Evolutionary conservation across 2,113 vertebrate genomes (phyloP), one percentile per base, ranked within the genome.

Genomic region (Coptodon rendalli): DNA sequence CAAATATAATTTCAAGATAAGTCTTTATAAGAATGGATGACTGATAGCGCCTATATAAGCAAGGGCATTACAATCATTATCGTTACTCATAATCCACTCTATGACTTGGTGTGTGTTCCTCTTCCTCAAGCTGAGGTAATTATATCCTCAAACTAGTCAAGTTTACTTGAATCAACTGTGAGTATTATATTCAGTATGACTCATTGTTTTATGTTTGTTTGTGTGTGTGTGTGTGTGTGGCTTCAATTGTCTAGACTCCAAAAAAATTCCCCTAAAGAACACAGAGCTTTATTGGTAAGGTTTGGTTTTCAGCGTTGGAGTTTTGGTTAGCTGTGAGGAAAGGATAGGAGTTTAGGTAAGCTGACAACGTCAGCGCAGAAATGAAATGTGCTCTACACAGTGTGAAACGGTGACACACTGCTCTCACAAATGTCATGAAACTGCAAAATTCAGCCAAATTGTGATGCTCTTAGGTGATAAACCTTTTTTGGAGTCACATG

Each of bases 221-320:
- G 40, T 76, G 14, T 73, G 57, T 97, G 38, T 59, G 97, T 97
- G 97, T 97, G 95, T 96, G 82, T 78, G 85, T 56, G 80, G 9
- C 48, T 61, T n/a, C 31, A 9, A 53, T 24, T 66, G 82, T 90
- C 84, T 80, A 82, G 86, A 91, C 59, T 71, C 24, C 43, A 38
- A 57, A 34, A 83, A 86, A 94, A 88, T n/a, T 82, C 90, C 93
- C 93, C 80, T 4, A 1, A 57, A 73, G 79, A 85, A 87, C 68
- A 87, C 13, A 82, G 19, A 61, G 57, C 11, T 19, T 82, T 5
- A 68, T 68, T 86, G 86, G 78, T 85, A 52, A 71, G 80, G 84
- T 91, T 88, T 91, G 86, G 82, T 89, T 87, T 89, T 86, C 3
- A 61, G 92, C 8, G 61, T 84, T 86, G 90, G 86, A 66, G 84